Percentiles rank a stretch among this genome's conserved stretches.
Conservation (phyloP, 2,888 invertebrate species). For the Drosophila testacea region DNA sequence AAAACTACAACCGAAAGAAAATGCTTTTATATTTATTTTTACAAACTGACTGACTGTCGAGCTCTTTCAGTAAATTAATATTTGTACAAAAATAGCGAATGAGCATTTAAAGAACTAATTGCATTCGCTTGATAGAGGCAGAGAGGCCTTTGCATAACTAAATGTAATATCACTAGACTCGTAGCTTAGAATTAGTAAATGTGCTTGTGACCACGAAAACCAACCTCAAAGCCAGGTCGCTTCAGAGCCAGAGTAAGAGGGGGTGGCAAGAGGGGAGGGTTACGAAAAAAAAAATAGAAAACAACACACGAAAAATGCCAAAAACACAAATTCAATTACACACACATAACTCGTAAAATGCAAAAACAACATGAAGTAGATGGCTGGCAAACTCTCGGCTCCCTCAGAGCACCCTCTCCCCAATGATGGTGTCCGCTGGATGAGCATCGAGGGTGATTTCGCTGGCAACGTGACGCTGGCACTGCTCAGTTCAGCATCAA, state of each 20-base stretch:
- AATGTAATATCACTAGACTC: constrained; percentile 83
- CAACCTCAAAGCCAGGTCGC: constrained; percentile 5
- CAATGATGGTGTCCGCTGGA: constrained; percentile 83
- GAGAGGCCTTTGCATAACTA: constrained; percentile 59
- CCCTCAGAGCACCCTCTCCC: constrained; percentile 84
- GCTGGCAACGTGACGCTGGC: constrained; percentile 73
- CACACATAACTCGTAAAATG: constrained; percentile 70
- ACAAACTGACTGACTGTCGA: constrained; percentile 30
- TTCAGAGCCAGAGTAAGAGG: neutral
- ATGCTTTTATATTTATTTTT: constrained; percentile 26
- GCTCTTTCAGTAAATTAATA: constrained; percentile 3
- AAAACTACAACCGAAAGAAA: constrained; percentile 49
- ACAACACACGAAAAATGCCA: constrained; percentile 57
- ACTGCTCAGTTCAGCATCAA: constrained; percentile 68
- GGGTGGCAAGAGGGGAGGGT: constrained; percentile 1
- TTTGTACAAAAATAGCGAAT: constrained; percentile 48
- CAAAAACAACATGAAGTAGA: constrained; percentile 36
- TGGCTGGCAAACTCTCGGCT: neutral
- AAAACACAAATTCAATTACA: constrained; percentile 77
- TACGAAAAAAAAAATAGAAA: neutral
- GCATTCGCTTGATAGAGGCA: constrained; percentile 23
- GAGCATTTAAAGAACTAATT: constrained; percentile 52
- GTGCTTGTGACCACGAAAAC: constrained; percentile 36
- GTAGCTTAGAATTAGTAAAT: constrained; percentile 70
- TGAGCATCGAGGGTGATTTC: constrained; percentile 83